A percentile compares a stretch with the other conserved stretches of the same genome.
Conservation (phyloP, 2,113 vertebrate genomes). For the Camarhynchus parvulus region DNA sequence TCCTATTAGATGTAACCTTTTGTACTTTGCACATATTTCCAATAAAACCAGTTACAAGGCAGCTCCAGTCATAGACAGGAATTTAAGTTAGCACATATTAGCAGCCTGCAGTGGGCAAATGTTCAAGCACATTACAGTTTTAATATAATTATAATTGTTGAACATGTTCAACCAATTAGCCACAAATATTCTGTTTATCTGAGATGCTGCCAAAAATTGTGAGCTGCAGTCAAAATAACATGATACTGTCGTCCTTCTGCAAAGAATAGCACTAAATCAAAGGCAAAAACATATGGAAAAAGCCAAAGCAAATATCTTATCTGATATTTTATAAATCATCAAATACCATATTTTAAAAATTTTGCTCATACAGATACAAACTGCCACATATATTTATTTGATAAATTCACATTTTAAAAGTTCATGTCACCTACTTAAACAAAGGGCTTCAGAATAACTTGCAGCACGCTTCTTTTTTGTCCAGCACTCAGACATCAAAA, state of each 20-base stretch:
- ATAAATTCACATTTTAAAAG: slow-evolving; percentile 56
- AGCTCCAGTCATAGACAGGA: slow-evolving; percentile 26
- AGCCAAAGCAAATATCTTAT: slow-evolving; percentile 69
- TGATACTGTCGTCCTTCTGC: slow-evolving; percentile 42
- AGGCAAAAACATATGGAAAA: slow-evolving; percentile 18
- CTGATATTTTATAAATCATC: slow-evolving; percentile 63
- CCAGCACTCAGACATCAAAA: neutral
- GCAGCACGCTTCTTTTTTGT: neutral
- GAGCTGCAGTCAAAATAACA: slow-evolving; percentile 70
- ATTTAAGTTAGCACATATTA: slow-evolving; percentile 29
- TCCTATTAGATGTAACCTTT: neutral
- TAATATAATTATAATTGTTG: slow-evolving; percentile 77
- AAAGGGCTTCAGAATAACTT: slow-evolving; percentile 1
- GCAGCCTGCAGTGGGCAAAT: slow-evolving; percentile 66
- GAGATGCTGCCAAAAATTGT: slow-evolving; percentile 71
- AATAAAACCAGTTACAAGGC: neutral
- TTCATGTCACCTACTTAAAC: slow-evolving; percentile 45
- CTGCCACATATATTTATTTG: slow-evolving; percentile 55
- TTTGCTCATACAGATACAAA: neutral
- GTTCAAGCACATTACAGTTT: slow-evolving; percentile 70
- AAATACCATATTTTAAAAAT: slow-evolving; percentile 56
- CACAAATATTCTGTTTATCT: slow-evolving; percentile 77
- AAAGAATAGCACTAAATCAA: slow-evolving; percentile 61
- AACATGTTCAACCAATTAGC: slow-evolving; percentile 77
- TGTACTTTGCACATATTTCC: neutral